Evolutionary conservation across 2,113 vertebrate genomes (phyloP).

Genomic region (Sylvilagus bachmani): DNA sequence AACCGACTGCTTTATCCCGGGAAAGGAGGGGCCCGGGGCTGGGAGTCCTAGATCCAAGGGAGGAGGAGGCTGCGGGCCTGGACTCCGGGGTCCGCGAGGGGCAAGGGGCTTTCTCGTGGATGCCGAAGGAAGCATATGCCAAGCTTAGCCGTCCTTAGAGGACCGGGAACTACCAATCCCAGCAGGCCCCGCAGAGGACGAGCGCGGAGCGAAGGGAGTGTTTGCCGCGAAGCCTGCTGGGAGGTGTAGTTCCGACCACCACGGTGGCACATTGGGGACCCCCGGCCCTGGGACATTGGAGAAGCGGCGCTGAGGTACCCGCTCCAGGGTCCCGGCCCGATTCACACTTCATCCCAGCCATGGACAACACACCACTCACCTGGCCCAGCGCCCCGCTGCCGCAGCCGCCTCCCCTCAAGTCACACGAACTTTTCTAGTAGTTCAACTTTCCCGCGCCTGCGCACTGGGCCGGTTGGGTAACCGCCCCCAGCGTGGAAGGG

Average conservation of each 20-base stretch:
- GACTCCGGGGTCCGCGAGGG: not conserved
- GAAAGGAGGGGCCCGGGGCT: not conserved
- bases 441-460: conserved; percentile 77
- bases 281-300: not conserved
- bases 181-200: conserved; percentile 6
- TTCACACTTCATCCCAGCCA: not conserved
- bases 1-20: not conserved
- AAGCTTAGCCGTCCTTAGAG: not conserved
- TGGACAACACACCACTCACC: conserved; percentile 40
- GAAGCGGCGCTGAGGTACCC: not conserved
- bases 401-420: not conserved
- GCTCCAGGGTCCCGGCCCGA: not conserved
- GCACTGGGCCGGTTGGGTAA: conserved; percentile 9
- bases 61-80: not conserved
- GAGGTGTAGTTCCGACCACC: conserved; percentile 64
- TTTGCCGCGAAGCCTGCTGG: conserved; percentile 51
- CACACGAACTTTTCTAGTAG: conserved; percentile 52
- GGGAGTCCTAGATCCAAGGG: not conserved
- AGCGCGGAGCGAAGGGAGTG: not conserved
- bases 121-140: not conserved
- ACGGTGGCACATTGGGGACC: not conserved
- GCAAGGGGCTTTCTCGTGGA: not conserved
- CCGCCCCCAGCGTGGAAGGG: not conserved
- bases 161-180: conserved; percentile 71
- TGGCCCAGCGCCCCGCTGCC: not conserved